Base-by-base conservation (phyloP, 2,113 vertebrate genomes). In the Pteronura brasiliensis region DNA sequence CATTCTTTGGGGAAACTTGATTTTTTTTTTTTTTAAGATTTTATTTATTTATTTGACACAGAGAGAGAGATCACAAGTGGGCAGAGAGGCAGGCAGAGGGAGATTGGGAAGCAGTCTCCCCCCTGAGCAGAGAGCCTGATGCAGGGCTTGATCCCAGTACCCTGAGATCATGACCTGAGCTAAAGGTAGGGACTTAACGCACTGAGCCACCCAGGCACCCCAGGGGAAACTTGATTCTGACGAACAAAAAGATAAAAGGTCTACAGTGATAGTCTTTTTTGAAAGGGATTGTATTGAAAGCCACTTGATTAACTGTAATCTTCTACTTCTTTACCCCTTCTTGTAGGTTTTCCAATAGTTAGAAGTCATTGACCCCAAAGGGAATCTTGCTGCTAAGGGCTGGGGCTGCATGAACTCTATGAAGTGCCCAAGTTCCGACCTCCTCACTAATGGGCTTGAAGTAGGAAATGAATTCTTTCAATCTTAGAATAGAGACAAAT, bases 171-270 rank as follows among this genome's bases (percentile, higher is more conserved):
- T 55, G 52, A 55, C 52, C 52, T 18, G 52, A 18, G 52, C 52
- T 55, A 17, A 55, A 55, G 52, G 52, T 17, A 55, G 17, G 18
- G 17, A 18, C 52, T 55, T 55, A 55, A 55, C 0, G 17, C 52
- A 55, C 17, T 55, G 49, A 52, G 15, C 49, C 49, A 52, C 49
- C 49, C 49, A 52, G 49, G 49, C 15, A 5, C 14, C 49, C 15
- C 49, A 49, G 8, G 76, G 93, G n/a, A 85, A 96, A 47, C 0
- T 7, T 25, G n/a, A 85, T 71, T 98, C 97, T 98, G 74, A 95
- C n/a, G 42, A 96, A 89, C 65, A 86, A 88, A 97, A 92, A 77
- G n/a, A 34, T 86, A 88, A 55, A 90, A 81, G 49, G 34, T 84
- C 23, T 89, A 29, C 39, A 21, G 27, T 85, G 31, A 4, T 80